A percentile compares a stretch with the other conserved stretches of the same genome.
Evolutionary conservation across 2,113 vertebrate species (phyloP).

Genomic region (Gymnogyps californianus): DNA sequence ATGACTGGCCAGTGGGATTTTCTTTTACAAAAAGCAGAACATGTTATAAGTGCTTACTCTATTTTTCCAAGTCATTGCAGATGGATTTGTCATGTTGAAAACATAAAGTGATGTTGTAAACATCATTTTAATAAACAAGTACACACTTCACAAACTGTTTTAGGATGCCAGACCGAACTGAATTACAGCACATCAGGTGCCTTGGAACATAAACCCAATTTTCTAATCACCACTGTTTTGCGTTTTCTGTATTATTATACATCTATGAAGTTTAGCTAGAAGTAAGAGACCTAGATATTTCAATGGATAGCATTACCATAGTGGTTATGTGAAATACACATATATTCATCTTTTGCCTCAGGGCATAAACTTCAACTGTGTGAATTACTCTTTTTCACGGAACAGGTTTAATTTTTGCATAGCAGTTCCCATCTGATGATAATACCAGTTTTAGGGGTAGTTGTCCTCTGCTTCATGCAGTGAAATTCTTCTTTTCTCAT

Average conservation of each 20-base stretch:
- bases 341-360: neutral
- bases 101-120: neutral
- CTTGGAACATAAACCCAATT: neutral
- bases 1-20: neutral
- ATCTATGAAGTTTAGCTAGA: neutral
- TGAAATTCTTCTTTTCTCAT: neutral
- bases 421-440: neutral
- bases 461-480: neutral
- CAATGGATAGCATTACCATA: neutral
- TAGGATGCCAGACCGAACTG: neutral
- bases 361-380: neutral
- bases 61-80: neutral
- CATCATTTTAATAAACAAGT: neutral
- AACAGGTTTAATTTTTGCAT: neutral
- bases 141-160: neutral
- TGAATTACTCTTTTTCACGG: neutral
- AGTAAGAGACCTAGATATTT: neutral
- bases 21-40: neutral
- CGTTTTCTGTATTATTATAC: neutral
- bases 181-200: neutral
- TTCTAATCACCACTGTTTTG: neutral
- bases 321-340: neutral
- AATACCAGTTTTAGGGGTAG: neutral
- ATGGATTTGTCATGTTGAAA: neutral
- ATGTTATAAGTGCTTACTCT: neutral